Percentiles rank a stretch among this genome's conserved stretches.
Conservation (phyloP, 1,140 invertebrate genomes). For the Pachyrhynchus sulphureomaculatus region DNA sequence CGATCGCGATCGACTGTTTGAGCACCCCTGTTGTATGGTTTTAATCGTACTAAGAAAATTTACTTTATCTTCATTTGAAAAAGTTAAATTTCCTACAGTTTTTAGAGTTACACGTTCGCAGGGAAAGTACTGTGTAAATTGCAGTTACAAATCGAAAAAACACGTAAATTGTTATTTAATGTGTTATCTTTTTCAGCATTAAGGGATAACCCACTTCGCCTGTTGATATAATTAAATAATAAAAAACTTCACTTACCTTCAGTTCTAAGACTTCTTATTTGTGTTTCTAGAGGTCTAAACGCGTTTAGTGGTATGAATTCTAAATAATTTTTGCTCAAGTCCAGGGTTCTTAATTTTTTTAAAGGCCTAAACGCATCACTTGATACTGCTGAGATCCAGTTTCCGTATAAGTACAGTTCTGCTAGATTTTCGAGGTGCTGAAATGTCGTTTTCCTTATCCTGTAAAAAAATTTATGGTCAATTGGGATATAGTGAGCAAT, state of each 20-base stretch:
- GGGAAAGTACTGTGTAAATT: no score
- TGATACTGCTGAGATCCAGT: constrained; percentile 77
- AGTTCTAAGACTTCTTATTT: constrained; percentile 71
- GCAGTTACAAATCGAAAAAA: no score
- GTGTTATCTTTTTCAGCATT: no score
- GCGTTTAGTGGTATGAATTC: constrained; percentile 77
- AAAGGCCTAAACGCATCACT: constrained; percentile 77
- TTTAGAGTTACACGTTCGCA: no score
- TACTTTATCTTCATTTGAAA: no score
- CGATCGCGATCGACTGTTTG: no score
- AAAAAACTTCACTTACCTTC: constrained; percentile 81
- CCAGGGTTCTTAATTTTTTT: constrained; percentile 75
- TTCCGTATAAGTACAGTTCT: constrained; percentile 77
- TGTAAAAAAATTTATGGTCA: constrained; percentile 3
- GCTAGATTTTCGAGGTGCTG: constrained; percentile 70
- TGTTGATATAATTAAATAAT: no score
- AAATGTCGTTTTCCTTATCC: constrained; percentile 75
- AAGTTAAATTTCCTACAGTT: no score
- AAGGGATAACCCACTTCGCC: no score
- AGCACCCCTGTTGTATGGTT: no score
- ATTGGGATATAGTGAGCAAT: background rate
- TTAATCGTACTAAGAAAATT: no score
- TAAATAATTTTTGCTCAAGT: constrained; percentile 82
- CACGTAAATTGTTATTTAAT: no score
- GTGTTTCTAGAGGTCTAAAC: constrained; percentile 74